Evolutionary conservation across 2,888 invertebrate genomes (phyloP), one percentile per base, ranked within the genome.

Genomic region (Rhogogaster chlorosoma): DNA sequence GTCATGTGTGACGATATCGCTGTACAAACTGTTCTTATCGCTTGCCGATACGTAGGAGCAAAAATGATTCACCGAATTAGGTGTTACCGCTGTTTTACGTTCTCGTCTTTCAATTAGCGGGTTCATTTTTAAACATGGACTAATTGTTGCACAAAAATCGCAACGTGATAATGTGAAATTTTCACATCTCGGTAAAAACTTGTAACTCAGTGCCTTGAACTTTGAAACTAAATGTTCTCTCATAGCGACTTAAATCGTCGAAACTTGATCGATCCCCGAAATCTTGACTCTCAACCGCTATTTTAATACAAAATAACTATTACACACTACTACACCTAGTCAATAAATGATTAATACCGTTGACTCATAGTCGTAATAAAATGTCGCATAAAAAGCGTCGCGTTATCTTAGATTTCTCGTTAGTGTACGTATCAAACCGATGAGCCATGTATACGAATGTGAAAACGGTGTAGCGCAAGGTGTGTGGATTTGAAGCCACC

Each of bases 1-100:
- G 80, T 80, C 80, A 80, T 80, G 80, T 38, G 80, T 80, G 45
- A 57, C 38, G 57, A 80, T 80, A 80, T 80, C 80, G 57, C 61
- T 57, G 80, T 80, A 80, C 80, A 80, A 80, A 80, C 80, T 29
- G 36, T 36, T 53, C 80, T 80, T 80, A 80, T 80, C 80, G 22
- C 80, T 61, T 38, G 38, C 80, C 83, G 83, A 83, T 83, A 83
- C 29, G 83, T 67, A 18, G 67, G 83, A 67, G 67, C 32, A 29
- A 67, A 83, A 42, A 70, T 83, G 83, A 83, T 83, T 83, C 83
- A 83, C 26, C 67, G 32, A 45, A n/a, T n/a, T 45, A 67, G 67
- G 22, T 26, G 15, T 77, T 45, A 29, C 4, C 29, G 49, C 1
- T 75, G 42, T 75, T 75, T 22, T 18, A n/a, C 18, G 36, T 38